Conservation (phyloP, 2,888 invertebrate genomes). For the Platynereis dumerilii region DNA sequence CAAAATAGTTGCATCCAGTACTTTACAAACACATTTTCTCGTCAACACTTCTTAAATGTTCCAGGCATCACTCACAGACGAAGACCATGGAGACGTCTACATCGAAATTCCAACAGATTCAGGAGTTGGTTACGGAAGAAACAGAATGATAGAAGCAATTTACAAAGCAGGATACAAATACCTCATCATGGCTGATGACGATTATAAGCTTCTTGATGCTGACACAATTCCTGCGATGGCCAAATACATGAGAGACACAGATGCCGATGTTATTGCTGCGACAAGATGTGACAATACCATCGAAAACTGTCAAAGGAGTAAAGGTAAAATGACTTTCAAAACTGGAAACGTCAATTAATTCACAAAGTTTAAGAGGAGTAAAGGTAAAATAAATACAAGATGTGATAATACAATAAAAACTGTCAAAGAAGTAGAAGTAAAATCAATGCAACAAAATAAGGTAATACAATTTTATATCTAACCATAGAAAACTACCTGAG, state of each 20-base stretch:
- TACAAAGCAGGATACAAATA: neutral
- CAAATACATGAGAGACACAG: neutral
- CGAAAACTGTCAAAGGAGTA: neutral
- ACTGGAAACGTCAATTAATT: too few species aligned
- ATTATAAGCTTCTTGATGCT: neutral
- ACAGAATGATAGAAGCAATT: neutral
- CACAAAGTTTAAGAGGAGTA: too few species aligned
- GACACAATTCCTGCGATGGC: neutral
- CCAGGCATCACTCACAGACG: neutral
- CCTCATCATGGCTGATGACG: constrained; percentile 1
- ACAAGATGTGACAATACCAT: neutral
- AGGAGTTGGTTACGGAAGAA: neutral
- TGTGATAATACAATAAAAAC: too few species aligned
- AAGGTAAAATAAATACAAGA: too few species aligned
- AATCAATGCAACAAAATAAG: too few species aligned
- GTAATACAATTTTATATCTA: too few species aligned
- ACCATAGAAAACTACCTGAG: too few species aligned
- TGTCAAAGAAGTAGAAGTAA: too few species aligned
- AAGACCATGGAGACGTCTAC: neutral
- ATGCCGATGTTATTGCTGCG: neutral
- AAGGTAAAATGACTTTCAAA: too few species aligned
- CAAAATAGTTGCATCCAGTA: too few species aligned
- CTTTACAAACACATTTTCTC: too few species aligned
- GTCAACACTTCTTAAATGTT: too few species aligned
- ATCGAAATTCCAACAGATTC: neutral